Evolutionary conservation across 1,140 invertebrate species (phyloP), one percentile per base, ranked within the genome.

Genomic region (Drosophila bocki): DNA sequence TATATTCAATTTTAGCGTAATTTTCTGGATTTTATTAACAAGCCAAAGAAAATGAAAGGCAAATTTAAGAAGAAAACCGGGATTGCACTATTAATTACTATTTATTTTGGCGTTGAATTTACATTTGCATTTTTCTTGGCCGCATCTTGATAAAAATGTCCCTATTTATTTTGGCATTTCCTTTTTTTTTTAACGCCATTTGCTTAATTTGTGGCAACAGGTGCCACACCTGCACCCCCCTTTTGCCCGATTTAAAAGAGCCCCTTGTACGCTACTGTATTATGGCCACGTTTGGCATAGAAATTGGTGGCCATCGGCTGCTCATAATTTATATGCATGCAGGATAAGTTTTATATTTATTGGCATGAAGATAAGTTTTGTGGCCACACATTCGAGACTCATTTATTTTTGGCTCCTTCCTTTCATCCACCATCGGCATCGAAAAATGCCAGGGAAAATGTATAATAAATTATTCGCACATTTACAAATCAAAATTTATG

Each of bases 151-250:
- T 84, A 70, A 53, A 59, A 56, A 67, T 63, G 35, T 61, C 32
- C 15, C 26, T 32, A 72, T 74, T 62, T 68, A 42, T 54, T 57
- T 42, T 41, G 59, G 26, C 33, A 45, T 70, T 37, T 70, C 13
- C 70, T 33, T 17, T 51, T 33, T 33, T 75, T 58, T 32, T 47
- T 29, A 50, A 45, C 42, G 68, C 39, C 39, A 57, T 57, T 56
- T n/a, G 53, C 51, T n/a, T 74, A 75, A 86, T 85, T 87, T 78
- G 65, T 76, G 57, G 74, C 78, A 85, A 85, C 82, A 85, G 82
- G 82, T 86, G 82, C 60, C 26, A 15, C 32, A 35, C 37, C 19
- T 42, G 53, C 69, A 9, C 19, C n/a, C n/a, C 37, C 58, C 22
- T 7, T 17, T n/a, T 26, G 7, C 32, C n/a, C 22, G 2, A 19